Evolutionary conservation across 2,113 vertebrate genomes (phyloP), one percentile per base, ranked within the genome.

Genomic region (Pelobates fuscus): DNA sequence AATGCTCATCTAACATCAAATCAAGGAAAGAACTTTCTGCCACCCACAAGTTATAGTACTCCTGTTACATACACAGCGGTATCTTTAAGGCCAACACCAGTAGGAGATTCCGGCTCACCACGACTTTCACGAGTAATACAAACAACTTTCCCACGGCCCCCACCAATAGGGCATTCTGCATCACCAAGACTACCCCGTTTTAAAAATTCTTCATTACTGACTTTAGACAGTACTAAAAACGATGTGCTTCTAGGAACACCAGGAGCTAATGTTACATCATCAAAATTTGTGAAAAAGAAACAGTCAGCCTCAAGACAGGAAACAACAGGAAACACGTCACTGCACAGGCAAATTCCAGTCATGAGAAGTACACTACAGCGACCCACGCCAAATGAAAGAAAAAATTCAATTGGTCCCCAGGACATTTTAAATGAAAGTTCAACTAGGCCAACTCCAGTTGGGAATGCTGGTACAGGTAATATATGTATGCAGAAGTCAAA

Each of bases 71-170:
- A 59, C 46, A 60, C 61, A 61, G 15, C 65, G n/a, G 64, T 55
- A 15, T 68, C 73, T 37, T n/a, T 77, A 30, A 68, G 73, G 59
- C 73, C 73, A 68, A 68, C 44, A 32, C 73, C 73, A 26, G 37
- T 77, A 25, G 73, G 73, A 58, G 65, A 77, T 68, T 77, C 73
- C 29, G 73, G 73, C 18, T 77, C 73, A 32, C 73, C 73, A 52
- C 60, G 73, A 15, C 64, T 77, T 30, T 49, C 73, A 58, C 57
- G 54, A 4, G 46, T 41, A 52, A 25, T 43, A 61, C 73, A 77
- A 2, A 25, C 43, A 32, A 37, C 64, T 61, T 77, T 77, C 21
- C 73, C 73, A 60, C 54, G 73, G 14, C 73, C 73, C 44, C 20
- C 73, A 37, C 64, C 73, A 25, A 77, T 77, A 25, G 73, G 73